These are phyloP conservation scores for Meriones psammophilus DNA, from an alignment of 2,797 vertebrate genomes.

Conservation along the genomic window DNA sequence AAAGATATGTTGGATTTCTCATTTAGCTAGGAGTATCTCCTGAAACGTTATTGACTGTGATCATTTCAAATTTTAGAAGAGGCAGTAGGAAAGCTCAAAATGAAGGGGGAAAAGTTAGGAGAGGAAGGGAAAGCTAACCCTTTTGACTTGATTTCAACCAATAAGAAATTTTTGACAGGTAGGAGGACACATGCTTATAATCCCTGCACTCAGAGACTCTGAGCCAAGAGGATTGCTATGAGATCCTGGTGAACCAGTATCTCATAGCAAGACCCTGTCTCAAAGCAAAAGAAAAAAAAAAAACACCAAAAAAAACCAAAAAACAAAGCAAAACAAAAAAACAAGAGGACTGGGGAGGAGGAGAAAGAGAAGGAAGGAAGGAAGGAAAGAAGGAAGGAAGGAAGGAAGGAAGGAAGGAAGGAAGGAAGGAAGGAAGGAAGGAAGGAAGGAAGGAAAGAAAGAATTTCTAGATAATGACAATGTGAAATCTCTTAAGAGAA, in stretches of 20 bases:
- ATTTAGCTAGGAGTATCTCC: conserved; percentile 6
- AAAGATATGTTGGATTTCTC: conserved; percentile 56
- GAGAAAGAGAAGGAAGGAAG: no score
- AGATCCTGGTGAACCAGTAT: neutral
- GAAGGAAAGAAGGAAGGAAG: neutral
- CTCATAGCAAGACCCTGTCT: neutral
- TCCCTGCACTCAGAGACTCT: neutral
- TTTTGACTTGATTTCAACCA: conserved; percentile 41
- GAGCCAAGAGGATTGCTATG: neutral
- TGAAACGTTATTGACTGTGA: conserved; percentile 18
- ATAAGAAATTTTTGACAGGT: conserved; percentile 31
- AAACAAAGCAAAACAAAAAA: no score
- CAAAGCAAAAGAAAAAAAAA: neutral
- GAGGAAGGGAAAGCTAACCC: neutral
- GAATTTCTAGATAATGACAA: conserved; percentile 49
- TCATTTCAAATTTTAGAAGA: conserved; percentile 55
- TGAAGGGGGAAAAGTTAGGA: neutral
- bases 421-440: no score
- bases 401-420: neutral
- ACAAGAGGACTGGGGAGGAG: no score
- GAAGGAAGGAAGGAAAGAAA: neutral
- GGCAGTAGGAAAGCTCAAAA: conserved; percentile 36
- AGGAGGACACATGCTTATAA: neutral
- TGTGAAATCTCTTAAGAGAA: conserved; percentile 4
- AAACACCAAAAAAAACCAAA: neutral